A percentile compares a stretch with the other conserved stretches of the same genome.
Conservation (phyloP, 2,113 vertebrate species). For the Heterocephalus glaber region DNA sequence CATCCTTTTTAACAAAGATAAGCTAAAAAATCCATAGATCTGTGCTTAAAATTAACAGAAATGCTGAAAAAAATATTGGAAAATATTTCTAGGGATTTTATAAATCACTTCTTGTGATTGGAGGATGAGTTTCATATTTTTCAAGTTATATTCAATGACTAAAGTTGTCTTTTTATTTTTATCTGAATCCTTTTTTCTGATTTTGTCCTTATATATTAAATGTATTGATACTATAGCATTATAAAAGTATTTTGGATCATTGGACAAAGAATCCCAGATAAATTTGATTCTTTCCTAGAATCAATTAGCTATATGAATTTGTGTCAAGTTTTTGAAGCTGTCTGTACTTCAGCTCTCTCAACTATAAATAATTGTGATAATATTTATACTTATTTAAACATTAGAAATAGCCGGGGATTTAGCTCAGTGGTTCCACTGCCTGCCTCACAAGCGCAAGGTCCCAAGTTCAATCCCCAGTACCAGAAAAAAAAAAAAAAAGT, state of each 20-base stretch:
- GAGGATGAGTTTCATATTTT: neutral
- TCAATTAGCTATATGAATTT: neutral
- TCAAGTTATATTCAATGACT: neutral
- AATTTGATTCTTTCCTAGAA: neutral
- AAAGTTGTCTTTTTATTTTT: neutral
- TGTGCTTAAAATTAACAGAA: neutral
- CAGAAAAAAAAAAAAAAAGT: too few species aligned
- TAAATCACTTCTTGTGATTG: neutral
- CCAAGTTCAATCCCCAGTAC: too few species aligned
- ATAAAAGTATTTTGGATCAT: neutral
- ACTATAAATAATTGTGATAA: neutral
- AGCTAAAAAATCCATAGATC: neutral
- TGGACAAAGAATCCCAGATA: neutral
- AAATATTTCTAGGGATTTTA: neutral
- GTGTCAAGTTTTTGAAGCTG: neutral
- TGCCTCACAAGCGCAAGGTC: too few species aligned
- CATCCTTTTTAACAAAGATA: neutral
- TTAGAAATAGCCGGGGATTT: too few species aligned
- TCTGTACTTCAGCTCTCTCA: neutral
- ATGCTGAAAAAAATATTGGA: neutral
- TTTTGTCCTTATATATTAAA: neutral
- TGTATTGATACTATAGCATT: neutral
- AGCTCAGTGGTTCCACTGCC: too few species aligned
- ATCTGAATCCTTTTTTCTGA: neutral
- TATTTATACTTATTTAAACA: slow-evolving; percentile 21